These are phyloP conservation scores for Ptilodon capucinus DNA, from an alignment of 2,888 invertebrate species.

Conservation along the genomic window DNA sequence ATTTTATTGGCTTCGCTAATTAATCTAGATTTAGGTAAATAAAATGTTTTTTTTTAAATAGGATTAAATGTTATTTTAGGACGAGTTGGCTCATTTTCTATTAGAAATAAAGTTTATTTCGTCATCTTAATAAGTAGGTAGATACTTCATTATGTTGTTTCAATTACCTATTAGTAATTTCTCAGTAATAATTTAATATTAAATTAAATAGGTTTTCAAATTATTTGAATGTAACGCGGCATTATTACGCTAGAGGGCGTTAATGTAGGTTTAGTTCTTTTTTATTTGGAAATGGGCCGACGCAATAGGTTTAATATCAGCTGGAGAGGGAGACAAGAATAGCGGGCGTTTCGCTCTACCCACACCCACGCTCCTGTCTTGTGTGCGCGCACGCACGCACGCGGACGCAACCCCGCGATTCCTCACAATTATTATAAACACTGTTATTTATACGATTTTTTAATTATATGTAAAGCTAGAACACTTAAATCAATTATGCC, in stretches of 20 bases:
- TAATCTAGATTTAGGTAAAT: slow-evolving; percentile 22
- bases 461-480: too few relatives aligned
- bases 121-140: not conserved
- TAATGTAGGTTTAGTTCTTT: not conserved
- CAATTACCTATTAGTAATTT: too few relatives aligned
- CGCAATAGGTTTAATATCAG: slow-evolving; percentile 49
- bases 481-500: too few relatives aligned
- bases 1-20: slow-evolving; percentile 34
- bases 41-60: slow-evolving; percentile 39
- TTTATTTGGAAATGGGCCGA: slow-evolving; percentile 45
- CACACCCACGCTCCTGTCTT: slow-evolving; percentile 14
- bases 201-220: too few relatives aligned
- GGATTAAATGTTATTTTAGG: slow-evolving; percentile 42
- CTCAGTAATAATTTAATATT: too few relatives aligned
- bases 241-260: not conserved
- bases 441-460: too few relatives aligned
- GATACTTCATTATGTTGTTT: not conserved
- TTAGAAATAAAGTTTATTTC: not conserved
- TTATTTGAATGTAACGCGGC: too few relatives aligned
- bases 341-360: slow-evolving; percentile 40
- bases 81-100: slow-evolving; percentile 48
- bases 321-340: slow-evolving; percentile 70
- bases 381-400: not conserved
- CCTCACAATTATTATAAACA: slow-evolving; percentile 22
- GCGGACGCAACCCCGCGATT: slow-evolving; percentile 14